Base-by-base conservation (phyloP, 2,797 vertebrate species). In the Galago senegalensis region DNA sequence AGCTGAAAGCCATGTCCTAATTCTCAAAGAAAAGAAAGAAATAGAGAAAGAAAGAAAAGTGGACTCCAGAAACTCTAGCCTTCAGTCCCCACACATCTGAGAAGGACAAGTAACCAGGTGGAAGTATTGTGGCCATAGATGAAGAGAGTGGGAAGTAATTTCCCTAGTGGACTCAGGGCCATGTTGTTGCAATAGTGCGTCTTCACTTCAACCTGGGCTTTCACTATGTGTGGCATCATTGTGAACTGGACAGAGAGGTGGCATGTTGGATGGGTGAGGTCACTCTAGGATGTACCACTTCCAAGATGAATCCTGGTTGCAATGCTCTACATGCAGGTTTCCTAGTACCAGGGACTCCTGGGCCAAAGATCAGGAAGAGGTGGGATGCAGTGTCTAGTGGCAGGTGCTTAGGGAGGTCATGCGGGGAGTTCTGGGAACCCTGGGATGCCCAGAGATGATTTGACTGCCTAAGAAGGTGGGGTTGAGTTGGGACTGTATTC, bases 311-410 rank as follows among this genome's bases (percentile, higher is more conserved):
- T 31, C 40, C 40, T 34, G 3, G 18, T 34, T 29, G 13, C 0
- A 12, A 20, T 16, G 11, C 17, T 58, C 29, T 75, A 58, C 13
- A 0, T 60, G 17, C 37, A 17, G 40, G 63, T 60, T 17, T 25
- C n/a, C 25, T 25, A n/a, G 10, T 61, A 63, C 11, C 69, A 16
- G 75, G 83, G 60, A 16, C 14, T 82, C 53, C 60, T 5, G 49
- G 83, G 20, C 6, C 61, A 58, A 87, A 49, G 31, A n/a, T 1
- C 25, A 67, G 61, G 60, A 65, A 27, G 7, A n/a, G 3, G 12
- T 2, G 0, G 6, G 11, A 37, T 37, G 18, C 13, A 14, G 25
- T 10, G 20, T 9, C 13, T 65, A 60, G 73, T 0, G 0, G 56
- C 49, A 49, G 31, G 17, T 21, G 9, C 58, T 31, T 12, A 20